Percentiles rank a stretch among this genome's conserved stretches.
Evolutionary conservation across 2,113 vertebrate genomes (phyloP).

Genomic region (Ciconia boyciana): DNA sequence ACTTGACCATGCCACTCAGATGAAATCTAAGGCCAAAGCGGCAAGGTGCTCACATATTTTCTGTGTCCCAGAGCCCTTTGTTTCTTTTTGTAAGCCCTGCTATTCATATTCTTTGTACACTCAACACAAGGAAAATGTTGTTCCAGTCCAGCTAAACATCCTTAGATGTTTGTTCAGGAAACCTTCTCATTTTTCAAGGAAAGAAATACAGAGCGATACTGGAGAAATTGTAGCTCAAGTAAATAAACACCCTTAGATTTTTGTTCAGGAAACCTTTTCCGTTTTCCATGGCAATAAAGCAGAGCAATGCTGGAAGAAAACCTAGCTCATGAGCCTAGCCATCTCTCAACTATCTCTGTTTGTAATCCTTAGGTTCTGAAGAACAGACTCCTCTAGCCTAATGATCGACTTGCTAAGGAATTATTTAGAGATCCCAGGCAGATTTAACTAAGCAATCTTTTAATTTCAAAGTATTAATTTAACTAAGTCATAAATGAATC

Average conservation of each 20-base stretch:
- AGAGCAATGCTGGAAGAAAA: not conserved
- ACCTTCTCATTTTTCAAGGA: conserved; percentile 13
- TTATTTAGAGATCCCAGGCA: not conserved
- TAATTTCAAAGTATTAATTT: not conserved
- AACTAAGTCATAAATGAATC: not conserved
- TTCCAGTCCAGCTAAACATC: not conserved
- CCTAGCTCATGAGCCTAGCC: not conserved
- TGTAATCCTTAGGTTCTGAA: not conserved
- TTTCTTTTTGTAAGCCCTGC: conserved; percentile 14
- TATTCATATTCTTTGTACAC: not conserved
- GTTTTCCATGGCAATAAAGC: not conserved
- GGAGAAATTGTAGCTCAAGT: not conserved
- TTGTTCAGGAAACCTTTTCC: not conserved
- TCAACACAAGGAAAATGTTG: conserved; percentile 6
- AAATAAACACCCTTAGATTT: not conserved
- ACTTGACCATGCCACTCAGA: conserved; percentile 22
- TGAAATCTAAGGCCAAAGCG: conserved; percentile 8
- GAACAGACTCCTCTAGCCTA: not conserved
- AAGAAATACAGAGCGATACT: not conserved
- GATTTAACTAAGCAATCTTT: not conserved
- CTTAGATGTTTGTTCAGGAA: not conserved
- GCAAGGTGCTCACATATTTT: conserved; percentile 24
- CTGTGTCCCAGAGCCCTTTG: not conserved
- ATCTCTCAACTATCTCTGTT: not conserved
- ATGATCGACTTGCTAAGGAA: not conserved